Conservation (phyloP, 2,797 vertebrate genomes). For the Tenualosa ilisha region DNA sequence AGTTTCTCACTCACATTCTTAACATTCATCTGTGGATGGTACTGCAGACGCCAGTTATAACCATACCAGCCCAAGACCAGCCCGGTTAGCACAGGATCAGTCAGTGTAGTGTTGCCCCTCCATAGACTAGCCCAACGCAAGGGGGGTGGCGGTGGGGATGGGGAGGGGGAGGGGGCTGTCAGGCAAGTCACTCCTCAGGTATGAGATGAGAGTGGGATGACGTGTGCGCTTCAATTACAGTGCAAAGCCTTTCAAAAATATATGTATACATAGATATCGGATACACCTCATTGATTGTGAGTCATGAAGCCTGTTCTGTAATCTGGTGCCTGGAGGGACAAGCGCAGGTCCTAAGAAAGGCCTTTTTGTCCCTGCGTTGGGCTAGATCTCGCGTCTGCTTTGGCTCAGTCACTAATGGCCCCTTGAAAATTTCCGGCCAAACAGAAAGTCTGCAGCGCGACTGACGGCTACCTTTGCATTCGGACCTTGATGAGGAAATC, state of each 20-base stretch:
- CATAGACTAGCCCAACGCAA: too few relatives aligned
- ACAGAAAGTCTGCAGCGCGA: not conserved
- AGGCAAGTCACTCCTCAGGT: not conserved
- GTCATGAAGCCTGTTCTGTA: not conserved
- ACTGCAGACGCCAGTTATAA: too few relatives aligned
- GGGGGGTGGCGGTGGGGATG: not conserved
- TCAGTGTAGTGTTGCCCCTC: not conserved
- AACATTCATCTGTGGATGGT: not conserved
- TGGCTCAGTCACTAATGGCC: not conserved
- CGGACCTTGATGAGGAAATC: constrained; percentile 24
- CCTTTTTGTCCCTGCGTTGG: not conserved
- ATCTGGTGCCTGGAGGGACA: not conserved
- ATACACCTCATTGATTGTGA: not conserved
- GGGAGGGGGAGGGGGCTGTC: not conserved
- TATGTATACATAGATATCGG: not conserved
- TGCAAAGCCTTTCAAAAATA: not conserved
- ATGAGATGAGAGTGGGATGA: not conserved
- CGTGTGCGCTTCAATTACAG: not conserved
- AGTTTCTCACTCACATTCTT: not conserved
- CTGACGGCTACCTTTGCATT: not conserved
- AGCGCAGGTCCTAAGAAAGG: not conserved
- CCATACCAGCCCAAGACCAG: too few relatives aligned
- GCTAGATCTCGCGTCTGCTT: not conserved
- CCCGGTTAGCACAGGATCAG: not conserved
- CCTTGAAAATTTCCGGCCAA: constrained; percentile 7